Evolutionary conservation across 2,113 vertebrate genomes (phyloP), one percentile per base, ranked within the genome.

Genomic region (Diglossa brunneiventris): DNA sequence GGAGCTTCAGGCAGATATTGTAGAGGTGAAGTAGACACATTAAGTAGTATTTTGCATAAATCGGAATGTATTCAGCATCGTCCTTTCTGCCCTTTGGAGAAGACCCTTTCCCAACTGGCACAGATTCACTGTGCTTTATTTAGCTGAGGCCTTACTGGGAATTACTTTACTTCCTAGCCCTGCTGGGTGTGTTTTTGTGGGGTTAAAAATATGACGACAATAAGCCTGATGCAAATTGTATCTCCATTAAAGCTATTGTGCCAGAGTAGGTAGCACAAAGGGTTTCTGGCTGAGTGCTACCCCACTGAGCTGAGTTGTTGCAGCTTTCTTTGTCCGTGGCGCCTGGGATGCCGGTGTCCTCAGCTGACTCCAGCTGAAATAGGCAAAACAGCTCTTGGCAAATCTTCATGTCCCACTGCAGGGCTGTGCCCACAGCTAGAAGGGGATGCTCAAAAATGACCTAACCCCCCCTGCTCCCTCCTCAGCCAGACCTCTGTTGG

Each of bases 201-300:
- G 13, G 72, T 87, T 79, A 87, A 89, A 75, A 95, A 30, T 11
- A 59, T 0, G 2, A 31, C 20, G 74, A 11, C 20, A 74, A 52
- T 56, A 72, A 92, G 28, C 37, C 31, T 2, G 3, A 61, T 87
- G 88, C 16, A 90, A 72, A 83, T 55, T 2, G 5, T 61, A 7
- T 41, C 37, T 75, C 42, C 33, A 7, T n/a, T 33, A 44, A 59
- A 83, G 62, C 91, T 46, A 33, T 64, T 70, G 62, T 87, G 75
- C 89, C 70, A 3, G 19, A 56, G 61, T 91, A 96, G 94, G 92
- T 90, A 91, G 83, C 92, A 93, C 80, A 87, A 97, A 92, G 86
- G 68, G 83, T 93, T 91, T 93, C 63, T 77, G 95, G 90, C 44
- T 2, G 52, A 69, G 81, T 72, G 56, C 58, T 37, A 58, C 70